phyloP scores from a whole-genome alignment of 1,140 invertebrate genomes.

The Chironomus tepperi region DNA sequence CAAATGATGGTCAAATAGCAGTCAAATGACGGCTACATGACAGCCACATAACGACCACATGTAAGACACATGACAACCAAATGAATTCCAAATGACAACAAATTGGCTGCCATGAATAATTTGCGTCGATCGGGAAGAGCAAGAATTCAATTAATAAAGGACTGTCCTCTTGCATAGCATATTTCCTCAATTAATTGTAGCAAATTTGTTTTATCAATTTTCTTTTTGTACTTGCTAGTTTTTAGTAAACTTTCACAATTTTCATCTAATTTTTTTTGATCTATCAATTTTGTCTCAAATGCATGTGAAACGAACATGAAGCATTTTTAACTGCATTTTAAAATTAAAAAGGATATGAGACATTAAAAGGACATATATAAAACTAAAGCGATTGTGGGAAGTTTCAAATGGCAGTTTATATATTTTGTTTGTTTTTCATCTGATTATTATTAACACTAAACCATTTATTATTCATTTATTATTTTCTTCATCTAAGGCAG shows the following conservation, averaged over 20 bases:
- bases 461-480: not conserved
- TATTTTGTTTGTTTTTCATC: not conserved
- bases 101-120: no score
- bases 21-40: no score
- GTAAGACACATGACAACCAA: no score
- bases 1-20: no score
- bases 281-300: not conserved
- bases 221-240: slow-evolving; percentile 7
- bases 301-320: not conserved
- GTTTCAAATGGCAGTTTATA: slow-evolving; percentile 8
- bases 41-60: no score
- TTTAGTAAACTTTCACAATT: not conserved
- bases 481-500: no score
- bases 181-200: no score
- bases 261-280: not conserved
- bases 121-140: no score
- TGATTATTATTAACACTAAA: slow-evolving; percentile 2
- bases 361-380: not conserved
- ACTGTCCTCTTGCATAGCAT: no score
- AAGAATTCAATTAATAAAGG: no score
- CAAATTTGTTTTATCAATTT: no score
- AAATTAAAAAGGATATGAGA: not conserved
- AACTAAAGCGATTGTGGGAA: not conserved
- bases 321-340: not conserved
- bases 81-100: no score